Percentiles rank a stretch among this genome's conserved stretches.
phyloP scores from a whole-genome alignment of 37 sponge, comb jelly and placozoan species.

The Geodia barretti region DNA sequence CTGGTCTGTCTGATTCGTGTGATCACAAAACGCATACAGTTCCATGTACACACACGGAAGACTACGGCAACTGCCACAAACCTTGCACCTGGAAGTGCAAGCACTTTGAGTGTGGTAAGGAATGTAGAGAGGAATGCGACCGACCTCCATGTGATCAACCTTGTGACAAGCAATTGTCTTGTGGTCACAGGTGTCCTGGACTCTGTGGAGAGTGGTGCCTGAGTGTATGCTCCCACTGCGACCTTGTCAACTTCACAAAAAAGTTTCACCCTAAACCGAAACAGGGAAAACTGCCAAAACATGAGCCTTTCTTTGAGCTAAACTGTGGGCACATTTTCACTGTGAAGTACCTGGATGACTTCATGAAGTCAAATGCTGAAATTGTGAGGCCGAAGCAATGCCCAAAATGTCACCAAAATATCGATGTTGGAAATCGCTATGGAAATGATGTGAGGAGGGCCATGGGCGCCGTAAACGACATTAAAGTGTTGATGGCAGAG shows the following conservation, averaged over 20 bases:
- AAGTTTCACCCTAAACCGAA: not conserved
- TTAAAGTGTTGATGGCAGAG: not conserved
- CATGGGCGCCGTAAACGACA: slow-evolving; percentile 6
- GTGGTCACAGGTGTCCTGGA: slow-evolving; percentile 74
- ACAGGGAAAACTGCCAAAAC: not conserved
- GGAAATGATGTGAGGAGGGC: slow-evolving; percentile 25
- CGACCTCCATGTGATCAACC: slow-evolving; percentile 53
- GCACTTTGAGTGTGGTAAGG: slow-evolving; percentile 39
- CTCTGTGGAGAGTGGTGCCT: slow-evolving; percentile 81
- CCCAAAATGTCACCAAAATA: slow-evolving; percentile 18
- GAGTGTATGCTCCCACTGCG: slow-evolving; percentile 54
- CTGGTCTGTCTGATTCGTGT: not conserved
- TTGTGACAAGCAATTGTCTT: slow-evolving; percentile 45
- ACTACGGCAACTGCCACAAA: not conserved
- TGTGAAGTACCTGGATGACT: slow-evolving; percentile 31
- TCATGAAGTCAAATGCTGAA: not conserved
- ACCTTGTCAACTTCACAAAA: slow-evolving; percentile 22
- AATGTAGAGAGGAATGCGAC: slow-evolving; percentile 63
- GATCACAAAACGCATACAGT: not conserved
- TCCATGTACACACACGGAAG: not conserved
- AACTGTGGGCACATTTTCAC: slow-evolving; percentile 52
- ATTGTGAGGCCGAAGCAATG: not conserved
- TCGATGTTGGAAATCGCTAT: slow-evolving; percentile 33
- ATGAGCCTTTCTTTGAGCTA: slow-evolving; percentile 8
- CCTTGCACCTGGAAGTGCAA: slow-evolving; percentile 48